Base-by-base conservation (phyloP, 2,113 vertebrate species). In the Syngnathus scovelli region DNA sequence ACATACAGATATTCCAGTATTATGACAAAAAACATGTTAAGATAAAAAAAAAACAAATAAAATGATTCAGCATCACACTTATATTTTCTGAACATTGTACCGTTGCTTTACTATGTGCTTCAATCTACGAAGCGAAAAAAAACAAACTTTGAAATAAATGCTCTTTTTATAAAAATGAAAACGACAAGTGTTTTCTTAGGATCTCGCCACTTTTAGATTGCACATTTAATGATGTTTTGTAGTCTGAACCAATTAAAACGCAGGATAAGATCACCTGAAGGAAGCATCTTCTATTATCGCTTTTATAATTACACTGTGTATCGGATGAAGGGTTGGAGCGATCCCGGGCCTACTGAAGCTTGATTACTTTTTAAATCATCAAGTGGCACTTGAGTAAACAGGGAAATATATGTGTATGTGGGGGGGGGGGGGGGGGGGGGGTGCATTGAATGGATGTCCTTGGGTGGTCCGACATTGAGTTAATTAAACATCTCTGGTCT, bases 11-110 rank as follows among this genome's bases (percentile, higher is more conserved):
- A 96, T 95, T 88, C 86, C 95, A 95, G 94, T 98, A 97, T 95
- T 98, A 95, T 93, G 92, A 86, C 79, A 77, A 83, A 78, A 86
- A 85, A 95, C 93, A 94, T 96, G 93, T 95, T 84, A 86, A 83
- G 74, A 82, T 52, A 58, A 58, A 36, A 16, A 73, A 80, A 86
- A 64, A 75, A 72, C 62, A 94, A 93, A 44, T 2, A 92, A 95
- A 91, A 93, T 93, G 95, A 96, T 95, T 96, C 92, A 81, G 91
- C 95, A 96, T 98, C 96, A 97, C 95, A 95, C 95, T 95, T 98
- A 98, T 98, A 99, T 99, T 99, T 99, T 99, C 96, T 95, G 93
- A 95, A 96, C 96, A 98, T 98, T 98, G 94, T 99, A 99, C 91
- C 93, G 93, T 99, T 96, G 96, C 96, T 98, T 97, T 98, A 97